A percentile compares a stretch with the other conserved stretches of the same genome.
Conservation (phyloP, 2,888 invertebrate species). For the Campoplex nolae region DNA sequence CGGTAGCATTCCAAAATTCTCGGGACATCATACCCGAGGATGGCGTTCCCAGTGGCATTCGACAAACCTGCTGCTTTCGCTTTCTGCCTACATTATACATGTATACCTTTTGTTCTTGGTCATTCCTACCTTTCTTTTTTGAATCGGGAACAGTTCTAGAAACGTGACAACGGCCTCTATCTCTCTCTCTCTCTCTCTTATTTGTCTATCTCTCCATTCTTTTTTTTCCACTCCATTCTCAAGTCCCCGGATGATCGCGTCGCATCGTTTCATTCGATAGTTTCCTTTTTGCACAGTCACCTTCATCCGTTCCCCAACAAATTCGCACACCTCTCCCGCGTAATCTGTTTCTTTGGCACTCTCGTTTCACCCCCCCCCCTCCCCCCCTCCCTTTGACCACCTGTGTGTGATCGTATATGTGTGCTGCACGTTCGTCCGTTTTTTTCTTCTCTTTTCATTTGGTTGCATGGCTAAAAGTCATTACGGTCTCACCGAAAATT, state of each 20-base stretch:
- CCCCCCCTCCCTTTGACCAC: slow-evolving; percentile 23
- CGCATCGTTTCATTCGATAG: slow-evolving; percentile 40
- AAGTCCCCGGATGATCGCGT: slow-evolving; percentile 34
- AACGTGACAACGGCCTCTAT: slow-evolving; percentile 16
- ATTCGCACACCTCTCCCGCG: slow-evolving; percentile 43
- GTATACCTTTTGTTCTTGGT: slow-evolving; percentile 31
- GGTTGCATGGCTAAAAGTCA: slow-evolving; percentile 82
- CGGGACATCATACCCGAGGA: slow-evolving; percentile 44
- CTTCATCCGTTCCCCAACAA: slow-evolving; percentile 41
- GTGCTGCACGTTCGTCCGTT: neutral
- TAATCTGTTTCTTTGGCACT: slow-evolving; percentile 63
- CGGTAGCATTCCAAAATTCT: slow-evolving; percentile 66
- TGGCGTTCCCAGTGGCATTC: slow-evolving; percentile 36
- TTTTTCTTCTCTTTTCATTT: slow-evolving; percentile 15
- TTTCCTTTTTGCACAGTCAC: slow-evolving; percentile 31
- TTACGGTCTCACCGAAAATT: slow-evolving; percentile 81
- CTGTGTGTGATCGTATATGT: neutral
- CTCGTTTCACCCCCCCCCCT: slow-evolving; percentile 23
- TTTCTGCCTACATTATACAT: slow-evolving; percentile 29
- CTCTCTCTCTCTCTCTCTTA: neutral
- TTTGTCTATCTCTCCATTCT: neutral
- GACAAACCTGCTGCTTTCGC: slow-evolving; percentile 39
- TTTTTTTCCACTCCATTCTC: neutral
- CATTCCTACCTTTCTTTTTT: slow-evolving; percentile 21
- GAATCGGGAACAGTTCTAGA: slow-evolving; percentile 28